phyloP scores from a whole-genome alignment of 2,797 vertebrate species.

The Sebastiscus tertius region DNA sequence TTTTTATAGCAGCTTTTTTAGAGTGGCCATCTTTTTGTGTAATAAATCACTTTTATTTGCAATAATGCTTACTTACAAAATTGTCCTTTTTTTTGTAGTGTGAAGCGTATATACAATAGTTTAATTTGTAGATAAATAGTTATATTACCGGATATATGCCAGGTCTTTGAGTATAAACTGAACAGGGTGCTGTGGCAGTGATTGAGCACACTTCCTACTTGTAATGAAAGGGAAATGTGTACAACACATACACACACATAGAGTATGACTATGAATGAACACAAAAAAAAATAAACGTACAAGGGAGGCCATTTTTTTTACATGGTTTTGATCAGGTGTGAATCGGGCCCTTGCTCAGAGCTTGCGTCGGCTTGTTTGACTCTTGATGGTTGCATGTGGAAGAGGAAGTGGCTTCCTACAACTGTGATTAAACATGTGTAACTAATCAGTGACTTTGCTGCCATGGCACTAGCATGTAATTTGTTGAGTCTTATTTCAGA shows the following conservation, averaged over 20 bases:
- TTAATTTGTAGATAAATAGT: constrained; percentile 24
- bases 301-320: constrained; percentile 37
- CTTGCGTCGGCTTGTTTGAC: constrained; percentile 83
- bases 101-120: constrained; percentile 11
- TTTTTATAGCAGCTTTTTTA: constrained; percentile 17
- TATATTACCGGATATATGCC: not conserved
- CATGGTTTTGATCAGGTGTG: constrained; percentile 91
- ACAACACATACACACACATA: constrained; percentile 4
- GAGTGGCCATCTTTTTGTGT: not conserved
- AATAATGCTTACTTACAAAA: constrained; percentile 5
- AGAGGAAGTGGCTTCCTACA: constrained; percentile 94
- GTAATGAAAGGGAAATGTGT: constrained; percentile 31
- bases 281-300: constrained; percentile 54
- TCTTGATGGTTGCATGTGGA: constrained; percentile 88
- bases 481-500: constrained; percentile 86
- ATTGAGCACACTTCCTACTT: constrained; percentile 26
- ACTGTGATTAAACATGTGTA: constrained; percentile 99
- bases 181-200: constrained; percentile 21
- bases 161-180: constrained; percentile 23
- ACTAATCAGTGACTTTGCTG: constrained; percentile 94
- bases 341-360: constrained; percentile 87
- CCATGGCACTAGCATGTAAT: constrained; percentile 92
- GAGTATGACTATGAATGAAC: constrained; percentile 18
- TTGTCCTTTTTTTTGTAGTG: not conserved
- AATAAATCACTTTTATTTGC: constrained; percentile 29